phyloP scores from a whole-genome alignment of 53 echinoderm and acorn worm genomes.

The Arbacia lixula region DNA sequence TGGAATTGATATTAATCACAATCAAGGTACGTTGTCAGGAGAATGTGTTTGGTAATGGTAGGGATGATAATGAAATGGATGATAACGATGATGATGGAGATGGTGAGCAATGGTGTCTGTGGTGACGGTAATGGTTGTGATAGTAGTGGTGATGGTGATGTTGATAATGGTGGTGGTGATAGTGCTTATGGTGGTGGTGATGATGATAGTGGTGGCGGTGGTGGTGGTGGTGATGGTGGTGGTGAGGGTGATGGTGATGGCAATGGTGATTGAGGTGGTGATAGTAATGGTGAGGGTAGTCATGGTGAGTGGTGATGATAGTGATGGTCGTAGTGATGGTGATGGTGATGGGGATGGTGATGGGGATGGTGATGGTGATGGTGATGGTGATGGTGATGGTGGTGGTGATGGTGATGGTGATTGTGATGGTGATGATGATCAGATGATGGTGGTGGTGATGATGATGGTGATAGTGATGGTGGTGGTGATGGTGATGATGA shows the following conservation, averaged over 20 bases:
- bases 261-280: not conserved
- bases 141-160: not conserved
- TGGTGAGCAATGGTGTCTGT: not conserved
- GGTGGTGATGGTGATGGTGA: not conserved
- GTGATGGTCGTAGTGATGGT: not conserved
- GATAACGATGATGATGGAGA: not conserved
- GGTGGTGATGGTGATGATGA: too few relatives aligned
- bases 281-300: not conserved
- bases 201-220: not conserved
- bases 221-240: not conserved
- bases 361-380: not conserved
- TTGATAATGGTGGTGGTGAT: not conserved
- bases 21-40: constrained; percentile 16
- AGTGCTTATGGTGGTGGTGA: not conserved
- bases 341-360: not conserved
- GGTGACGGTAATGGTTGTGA: not conserved
- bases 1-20: constrained; percentile 19
- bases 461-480: too few relatives aligned
- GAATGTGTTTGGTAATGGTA: not conserved
- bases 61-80: not conserved
- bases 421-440: not conserved
- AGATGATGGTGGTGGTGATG: too few relatives aligned
- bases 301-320: not conserved
- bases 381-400: not conserved
- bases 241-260: not conserved